Evolutionary conservation across 2,113 vertebrate species (phyloP).

Genomic region (Melierax canorus): DNA sequence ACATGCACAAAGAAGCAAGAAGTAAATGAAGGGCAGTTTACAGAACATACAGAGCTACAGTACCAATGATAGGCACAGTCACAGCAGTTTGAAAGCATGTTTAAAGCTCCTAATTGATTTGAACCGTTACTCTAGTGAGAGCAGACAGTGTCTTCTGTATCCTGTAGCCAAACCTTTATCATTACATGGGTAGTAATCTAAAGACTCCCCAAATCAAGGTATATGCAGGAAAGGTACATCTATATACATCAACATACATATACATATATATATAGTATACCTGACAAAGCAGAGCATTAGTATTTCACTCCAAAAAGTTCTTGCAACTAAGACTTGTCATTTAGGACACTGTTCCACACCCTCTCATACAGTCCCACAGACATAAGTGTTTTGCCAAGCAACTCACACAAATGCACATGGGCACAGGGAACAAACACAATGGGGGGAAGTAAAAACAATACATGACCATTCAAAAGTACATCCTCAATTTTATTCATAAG

Average conservation of each 20-base stretch:
- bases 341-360: neutral
- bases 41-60: neutral
- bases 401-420: neutral
- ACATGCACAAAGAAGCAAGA: neutral
- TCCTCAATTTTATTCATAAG: neutral
- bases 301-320: neutral
- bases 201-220: neutral
- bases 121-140: neutral
- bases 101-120: neutral
- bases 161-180: neutral
- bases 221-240: neutral
- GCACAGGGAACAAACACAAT: neutral
- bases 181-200: neutral
- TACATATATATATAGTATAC: too few relatives aligned
- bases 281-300: neutral
- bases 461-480: neutral
- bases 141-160: neutral
- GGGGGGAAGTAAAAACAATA: neutral
- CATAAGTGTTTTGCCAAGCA: neutral
- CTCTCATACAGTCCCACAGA: neutral
- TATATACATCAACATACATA: neutral
- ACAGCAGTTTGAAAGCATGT: neutral
- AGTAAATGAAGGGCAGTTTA: neutral
- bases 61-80: neutral
- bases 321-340: neutral